Conservation (phyloP, 1,140 invertebrate genomes). For the Phortica variegata region DNA sequence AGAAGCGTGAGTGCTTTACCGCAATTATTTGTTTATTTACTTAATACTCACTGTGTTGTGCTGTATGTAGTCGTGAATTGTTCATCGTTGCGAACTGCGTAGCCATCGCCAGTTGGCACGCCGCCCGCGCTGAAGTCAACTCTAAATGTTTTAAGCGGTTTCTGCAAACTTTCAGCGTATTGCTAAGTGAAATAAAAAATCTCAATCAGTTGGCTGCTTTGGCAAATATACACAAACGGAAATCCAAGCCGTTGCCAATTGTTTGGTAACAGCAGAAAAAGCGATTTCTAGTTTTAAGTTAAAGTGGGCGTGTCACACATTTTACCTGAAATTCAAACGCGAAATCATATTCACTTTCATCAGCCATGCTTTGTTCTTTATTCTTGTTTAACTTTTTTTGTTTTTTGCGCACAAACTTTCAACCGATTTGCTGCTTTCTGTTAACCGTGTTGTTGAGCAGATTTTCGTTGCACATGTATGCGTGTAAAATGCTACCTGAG, state of each 20-base stretch:
- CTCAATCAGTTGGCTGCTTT: conserved; percentile 13
- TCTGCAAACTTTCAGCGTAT: conserved; percentile 56
- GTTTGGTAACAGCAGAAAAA: background rate
- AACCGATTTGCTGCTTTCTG: too few species aligned
- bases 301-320: background rate
- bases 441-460: too few species aligned
- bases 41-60: conserved; percentile 50
- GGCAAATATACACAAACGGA: conserved; percentile 9
- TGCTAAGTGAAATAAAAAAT: conserved; percentile 42
- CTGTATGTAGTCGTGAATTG: conserved; percentile 49
- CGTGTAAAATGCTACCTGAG: too few species aligned
- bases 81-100: conserved; percentile 42
- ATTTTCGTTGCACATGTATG: too few species aligned
- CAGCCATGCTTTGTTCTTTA: conserved; percentile 21
- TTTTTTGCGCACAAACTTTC: too few species aligned
- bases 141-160: conserved; percentile 56
- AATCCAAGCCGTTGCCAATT: background rate
- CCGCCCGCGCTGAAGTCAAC: conserved; percentile 50
- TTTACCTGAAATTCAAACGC: conserved; percentile 64
- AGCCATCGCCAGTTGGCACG: conserved; percentile 47
- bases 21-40: background rate
- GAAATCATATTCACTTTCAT: conserved; percentile 63
- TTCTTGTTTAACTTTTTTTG: too few species aligned
- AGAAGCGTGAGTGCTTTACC: conserved; percentile 1
- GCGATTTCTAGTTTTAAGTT: conserved; percentile 5